phyloP scores from a whole-genome alignment of 2,113 vertebrate species.

The Thymallus thymallus region DNA sequence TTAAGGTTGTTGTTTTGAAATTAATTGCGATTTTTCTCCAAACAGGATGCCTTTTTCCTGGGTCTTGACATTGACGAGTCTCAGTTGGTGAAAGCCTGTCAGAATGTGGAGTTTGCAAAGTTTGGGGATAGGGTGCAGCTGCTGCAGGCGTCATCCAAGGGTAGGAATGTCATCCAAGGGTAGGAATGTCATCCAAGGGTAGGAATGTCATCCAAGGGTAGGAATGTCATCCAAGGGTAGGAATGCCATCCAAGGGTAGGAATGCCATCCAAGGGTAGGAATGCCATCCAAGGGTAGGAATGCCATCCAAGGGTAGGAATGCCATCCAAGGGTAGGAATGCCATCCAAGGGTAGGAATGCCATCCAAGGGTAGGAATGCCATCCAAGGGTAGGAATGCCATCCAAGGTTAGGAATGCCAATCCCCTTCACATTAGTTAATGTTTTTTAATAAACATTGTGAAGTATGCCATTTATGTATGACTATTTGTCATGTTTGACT shows the following conservation, averaged over 20 bases:
- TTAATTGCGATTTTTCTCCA: neutral
- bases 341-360: slow-evolving; percentile 82
- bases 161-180: slow-evolving; percentile 75
- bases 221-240: slow-evolving; percentile 82
- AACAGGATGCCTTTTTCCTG: slow-evolving; percentile 78
- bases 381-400: slow-evolving; percentile 80
- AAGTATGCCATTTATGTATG: too few species aligned
- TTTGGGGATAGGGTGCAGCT: slow-evolving; percentile 75
- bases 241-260: too few species aligned
- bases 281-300: slow-evolving; percentile 82
- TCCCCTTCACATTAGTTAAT: too few species aligned
- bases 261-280: slow-evolving; percentile 82
- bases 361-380: slow-evolving; percentile 83
- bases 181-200: slow-evolving; percentile 84
- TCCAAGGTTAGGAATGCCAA: slow-evolving; percentile 72
- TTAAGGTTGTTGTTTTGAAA: neutral
- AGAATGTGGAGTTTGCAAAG: slow-evolving; percentile 77
- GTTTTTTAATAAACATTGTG: too few species aligned
- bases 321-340: slow-evolving; percentile 82
- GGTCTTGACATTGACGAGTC: slow-evolving; percentile 81
- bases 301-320: slow-evolving; percentile 82
- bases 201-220: slow-evolving; percentile 83
- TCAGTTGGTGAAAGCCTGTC: slow-evolving; percentile 79
- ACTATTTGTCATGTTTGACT: too few species aligned
- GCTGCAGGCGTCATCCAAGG: slow-evolving; percentile 79